Evolutionary conservation across 2,113 vertebrate genomes (phyloP).

Genomic region (Columba janthina): DNA sequence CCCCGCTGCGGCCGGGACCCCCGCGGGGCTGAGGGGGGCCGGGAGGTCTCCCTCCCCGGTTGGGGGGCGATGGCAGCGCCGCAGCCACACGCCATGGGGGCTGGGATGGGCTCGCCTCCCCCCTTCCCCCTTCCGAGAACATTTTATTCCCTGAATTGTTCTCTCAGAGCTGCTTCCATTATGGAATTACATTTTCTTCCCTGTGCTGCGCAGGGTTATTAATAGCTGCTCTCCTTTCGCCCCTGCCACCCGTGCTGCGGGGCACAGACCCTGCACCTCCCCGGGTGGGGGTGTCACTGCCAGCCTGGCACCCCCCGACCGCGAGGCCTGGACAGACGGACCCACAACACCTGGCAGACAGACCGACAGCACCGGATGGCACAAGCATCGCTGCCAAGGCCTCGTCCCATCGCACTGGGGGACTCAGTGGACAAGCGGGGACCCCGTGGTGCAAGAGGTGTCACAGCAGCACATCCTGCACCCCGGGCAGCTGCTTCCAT

Average conservation of each 20-base stretch:
- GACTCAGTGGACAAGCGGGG: not conserved
- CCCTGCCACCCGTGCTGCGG: not conserved
- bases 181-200: not conserved
- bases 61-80: no score
- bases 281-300: not conserved
- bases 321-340: fast-evolving
- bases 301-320: not conserved
- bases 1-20: no score
- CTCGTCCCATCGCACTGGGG: fast-evolving
- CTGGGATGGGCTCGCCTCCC: no score
- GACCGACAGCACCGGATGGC: fast-evolving
- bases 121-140: not conserved
- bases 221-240: conserved; percentile 21
- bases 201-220: conserved; percentile 19
- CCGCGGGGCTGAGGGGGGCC: no score
- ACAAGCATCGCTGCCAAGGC: fast-evolving
- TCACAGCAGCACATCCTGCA: not conserved
- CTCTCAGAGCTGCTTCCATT: conserved; percentile 13
- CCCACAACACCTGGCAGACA: not conserved
- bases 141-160: conserved; percentile 29
- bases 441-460: not conserved
- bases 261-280: not conserved
- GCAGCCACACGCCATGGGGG: no score
- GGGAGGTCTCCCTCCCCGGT: no score
- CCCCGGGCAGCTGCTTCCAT: not conserved